A percentile compares a stretch with the other conserved stretches of the same genome.
Evolutionary conservation across 30 jellyfish, hydroid and myxozoan species (phyloP).

Genomic region (Morbakka virulenta): DNA sequence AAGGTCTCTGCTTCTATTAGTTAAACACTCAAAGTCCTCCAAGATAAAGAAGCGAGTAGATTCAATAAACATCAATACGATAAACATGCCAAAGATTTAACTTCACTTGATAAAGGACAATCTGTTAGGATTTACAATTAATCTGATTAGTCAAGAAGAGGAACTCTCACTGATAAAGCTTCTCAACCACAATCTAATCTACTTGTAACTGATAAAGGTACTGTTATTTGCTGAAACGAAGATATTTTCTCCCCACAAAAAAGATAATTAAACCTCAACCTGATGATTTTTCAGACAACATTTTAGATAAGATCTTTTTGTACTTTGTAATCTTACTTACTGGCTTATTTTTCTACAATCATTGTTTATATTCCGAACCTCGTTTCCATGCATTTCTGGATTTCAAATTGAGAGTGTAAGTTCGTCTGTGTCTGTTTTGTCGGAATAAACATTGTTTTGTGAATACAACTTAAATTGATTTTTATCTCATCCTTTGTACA

Average conservation of each 20-base stretch:
- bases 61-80: background rate
- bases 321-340: too few relatives aligned
- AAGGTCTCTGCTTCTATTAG: background rate
- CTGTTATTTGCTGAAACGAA: background rate
- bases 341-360: too few relatives aligned
- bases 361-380: too few relatives aligned
- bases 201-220: background rate
- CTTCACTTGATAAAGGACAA: background rate
- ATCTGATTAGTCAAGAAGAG: background rate
- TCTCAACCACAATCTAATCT: background rate
- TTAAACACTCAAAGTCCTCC: background rate
- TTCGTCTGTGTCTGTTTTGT: too few relatives aligned
- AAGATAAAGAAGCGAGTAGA: background rate
- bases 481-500: too few relatives aligned
- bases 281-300: too few relatives aligned
- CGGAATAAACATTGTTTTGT: too few relatives aligned
- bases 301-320: too few relatives aligned
- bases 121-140: background rate
- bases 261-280: background rate
- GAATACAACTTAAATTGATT: too few relatives aligned
- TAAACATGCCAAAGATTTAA: background rate
- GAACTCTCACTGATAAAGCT: background rate
- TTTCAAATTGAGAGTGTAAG: too few relatives aligned
- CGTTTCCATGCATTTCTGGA: too few relatives aligned
- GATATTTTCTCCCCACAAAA: background rate